A percentile compares a stretch with the other conserved stretches of the same genome.
phyloP scores from a whole-genome alignment of 2,888 invertebrate genomes.

The Meloe dianella region DNA sequence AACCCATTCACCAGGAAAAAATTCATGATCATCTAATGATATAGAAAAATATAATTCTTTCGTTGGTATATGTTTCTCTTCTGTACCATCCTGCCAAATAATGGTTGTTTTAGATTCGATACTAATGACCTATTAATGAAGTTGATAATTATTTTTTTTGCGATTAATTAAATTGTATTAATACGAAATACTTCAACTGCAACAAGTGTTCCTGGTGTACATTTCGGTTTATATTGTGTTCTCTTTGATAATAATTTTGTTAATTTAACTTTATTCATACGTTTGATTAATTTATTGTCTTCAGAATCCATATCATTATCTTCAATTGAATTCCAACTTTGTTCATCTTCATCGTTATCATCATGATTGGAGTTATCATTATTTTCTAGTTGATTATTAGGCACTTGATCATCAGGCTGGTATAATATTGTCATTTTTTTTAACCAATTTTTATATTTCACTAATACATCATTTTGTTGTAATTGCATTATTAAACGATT shows the following conservation, averaged over 20 bases:
- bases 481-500: slow-evolving; percentile 86
- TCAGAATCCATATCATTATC: slow-evolving; percentile 43
- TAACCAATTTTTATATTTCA: slow-evolving; percentile 81
- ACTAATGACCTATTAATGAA: slow-evolving; percentile 52
- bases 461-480: slow-evolving; percentile 74
- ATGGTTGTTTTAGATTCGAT: slow-evolving; percentile 55
- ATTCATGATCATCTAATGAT: slow-evolving; percentile 94
- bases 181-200: slow-evolving; percentile 57
- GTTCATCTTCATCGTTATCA: slow-evolving; percentile 56
- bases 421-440: slow-evolving; percentile 62
- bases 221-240: slow-evolving; percentile 54
- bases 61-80: slow-evolving; percentile 88
- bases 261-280: slow-evolving; percentile 31
- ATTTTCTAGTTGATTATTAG: slow-evolving; percentile 40
- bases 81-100: slow-evolving; percentile 78
- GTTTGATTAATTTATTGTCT: slow-evolving; percentile 14
- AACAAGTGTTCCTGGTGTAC: slow-evolving; percentile 53
- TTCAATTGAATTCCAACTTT: slow-evolving; percentile 23
- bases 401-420: slow-evolving; percentile 46
- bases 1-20: slow-evolving; percentile 95
- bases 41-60: slow-evolving; percentile 91
- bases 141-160: no score
- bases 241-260: slow-evolving; percentile 34
- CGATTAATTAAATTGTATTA: no score
- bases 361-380: slow-evolving; percentile 38